Evolutionary conservation across 2,888 invertebrate genomes (phyloP).

Genomic region (Cephus spinipes): DNA sequence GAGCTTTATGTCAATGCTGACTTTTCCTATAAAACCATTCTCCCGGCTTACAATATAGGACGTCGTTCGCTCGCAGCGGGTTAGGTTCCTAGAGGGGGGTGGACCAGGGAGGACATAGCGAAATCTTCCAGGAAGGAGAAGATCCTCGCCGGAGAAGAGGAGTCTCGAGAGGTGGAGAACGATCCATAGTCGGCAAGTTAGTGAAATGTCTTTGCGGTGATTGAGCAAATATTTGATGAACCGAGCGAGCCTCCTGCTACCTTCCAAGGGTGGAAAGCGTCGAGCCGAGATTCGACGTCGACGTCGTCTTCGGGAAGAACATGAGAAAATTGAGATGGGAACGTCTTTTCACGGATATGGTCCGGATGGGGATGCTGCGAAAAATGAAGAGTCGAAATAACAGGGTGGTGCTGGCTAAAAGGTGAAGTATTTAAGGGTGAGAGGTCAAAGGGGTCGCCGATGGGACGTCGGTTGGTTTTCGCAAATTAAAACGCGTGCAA

Average conservation of each 20-base stretch:
- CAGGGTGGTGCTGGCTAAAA: not conserved
- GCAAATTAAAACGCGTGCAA: conserved; percentile 59
- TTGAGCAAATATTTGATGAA: conserved; percentile 65
- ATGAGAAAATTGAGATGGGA: not conserved
- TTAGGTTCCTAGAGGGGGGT: not conserved
- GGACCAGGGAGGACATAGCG: not conserved
- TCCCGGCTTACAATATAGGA: not conserved
- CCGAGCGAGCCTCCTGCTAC: conserved; percentile 35
- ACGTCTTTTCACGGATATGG: not conserved
- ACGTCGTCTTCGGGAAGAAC: not conserved
- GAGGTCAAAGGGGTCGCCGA: not conserved
- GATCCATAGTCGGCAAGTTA: conserved; percentile 57
- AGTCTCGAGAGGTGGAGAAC: conserved; percentile 20
- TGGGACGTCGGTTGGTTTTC: conserved; percentile 23
- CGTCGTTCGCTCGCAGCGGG: not conserved
- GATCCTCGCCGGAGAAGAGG: not conserved
- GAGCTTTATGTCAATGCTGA: conserved; percentile 38
- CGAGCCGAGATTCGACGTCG: conserved; percentile 8
- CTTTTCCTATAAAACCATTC: conserved; percentile 35
- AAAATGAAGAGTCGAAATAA: not conserved
- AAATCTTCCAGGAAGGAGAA: not conserved
- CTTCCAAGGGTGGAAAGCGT: conserved; percentile 16
- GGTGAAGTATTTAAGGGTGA: not conserved
- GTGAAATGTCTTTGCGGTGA: conserved; percentile 64
- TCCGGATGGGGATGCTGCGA: not conserved